A percentile compares a stretch with the other conserved stretches of the same genome.
Evolutionary conservation across 2,888 invertebrate species (phyloP).

Genomic region (Harpagoxenus sublaevis): DNA sequence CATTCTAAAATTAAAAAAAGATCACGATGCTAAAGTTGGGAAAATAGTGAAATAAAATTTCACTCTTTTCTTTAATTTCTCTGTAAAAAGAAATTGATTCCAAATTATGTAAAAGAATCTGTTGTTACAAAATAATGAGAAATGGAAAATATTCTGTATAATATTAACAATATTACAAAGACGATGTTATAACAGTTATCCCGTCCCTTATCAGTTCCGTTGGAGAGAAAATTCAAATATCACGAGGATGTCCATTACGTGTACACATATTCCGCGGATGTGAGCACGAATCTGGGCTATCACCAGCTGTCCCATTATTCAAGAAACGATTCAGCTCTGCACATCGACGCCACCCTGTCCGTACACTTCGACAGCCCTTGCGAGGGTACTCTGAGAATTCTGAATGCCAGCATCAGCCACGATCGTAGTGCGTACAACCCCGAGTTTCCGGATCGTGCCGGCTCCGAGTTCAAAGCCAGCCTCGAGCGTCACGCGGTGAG

Average conservation of each 20-base stretch:
- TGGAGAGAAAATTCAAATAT: conserved; percentile 89
- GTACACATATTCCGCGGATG: conserved; percentile 91
- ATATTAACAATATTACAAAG: neutral
- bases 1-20: neutral
- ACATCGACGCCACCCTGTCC: conserved; percentile 88
- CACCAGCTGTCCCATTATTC: neutral
- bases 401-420: conserved; percentile 89
- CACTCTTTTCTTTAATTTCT: neutral
- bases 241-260: conserved; percentile 88
- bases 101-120: neutral
- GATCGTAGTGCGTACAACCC: conserved; percentile 86
- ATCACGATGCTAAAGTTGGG: neutral
- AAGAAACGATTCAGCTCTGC: conserved; percentile 90
- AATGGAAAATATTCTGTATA: neutral
- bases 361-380: conserved; percentile 91
- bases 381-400: conserved; percentile 91
- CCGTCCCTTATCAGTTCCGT: conserved; percentile 84
- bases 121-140: neutral
- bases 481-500: conserved; percentile 85
- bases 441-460: conserved; percentile 82
- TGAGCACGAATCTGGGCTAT: conserved; percentile 87
- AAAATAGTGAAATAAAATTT: neutral
- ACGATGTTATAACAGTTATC: neutral
- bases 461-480: conserved; percentile 76
- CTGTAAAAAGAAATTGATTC: neutral